Conservation (phyloP, 2,113 vertebrate genomes). For the Sula dactylatra region DNA sequence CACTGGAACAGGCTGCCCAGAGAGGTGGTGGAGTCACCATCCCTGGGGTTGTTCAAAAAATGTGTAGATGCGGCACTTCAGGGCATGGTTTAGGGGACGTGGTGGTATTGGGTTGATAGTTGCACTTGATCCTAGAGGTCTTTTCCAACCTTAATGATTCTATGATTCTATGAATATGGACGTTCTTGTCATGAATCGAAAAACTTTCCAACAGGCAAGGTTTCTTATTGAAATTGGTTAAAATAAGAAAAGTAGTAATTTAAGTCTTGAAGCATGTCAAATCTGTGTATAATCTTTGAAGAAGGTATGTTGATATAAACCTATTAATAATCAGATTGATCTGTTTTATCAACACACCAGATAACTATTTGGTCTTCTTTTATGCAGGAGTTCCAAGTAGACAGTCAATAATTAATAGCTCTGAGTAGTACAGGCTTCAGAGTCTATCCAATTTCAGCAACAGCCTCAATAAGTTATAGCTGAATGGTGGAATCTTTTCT, state of each 20-base stretch:
- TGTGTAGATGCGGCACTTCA: no score
- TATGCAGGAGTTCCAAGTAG: not conserved
- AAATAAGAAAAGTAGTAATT: not conserved
- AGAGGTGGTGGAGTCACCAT: no score
- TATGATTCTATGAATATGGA: not conserved
- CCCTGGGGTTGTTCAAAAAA: no score
- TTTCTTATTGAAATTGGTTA: not conserved
- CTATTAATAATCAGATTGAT: not conserved
- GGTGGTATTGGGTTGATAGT: no score
- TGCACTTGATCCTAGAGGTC: no score
- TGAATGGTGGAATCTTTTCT: not conserved
- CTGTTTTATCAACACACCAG: not conserved
- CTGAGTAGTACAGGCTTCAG: fast-evolving
- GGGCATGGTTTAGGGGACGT: no score
- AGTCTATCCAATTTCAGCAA: not conserved
- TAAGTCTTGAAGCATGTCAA: not conserved
- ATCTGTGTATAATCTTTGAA: not conserved
- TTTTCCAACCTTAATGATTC: no score
- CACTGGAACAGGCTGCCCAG: no score
- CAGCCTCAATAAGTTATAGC: fast-evolving
- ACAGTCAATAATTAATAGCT: not conserved
- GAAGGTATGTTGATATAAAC: not conserved
- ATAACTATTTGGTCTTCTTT: not conserved
- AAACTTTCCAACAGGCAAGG: not conserved
- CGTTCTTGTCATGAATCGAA: not conserved